Conservation (phyloP, 2,113 vertebrate genomes). For the Paramisgurnus dabryanus region DNA sequence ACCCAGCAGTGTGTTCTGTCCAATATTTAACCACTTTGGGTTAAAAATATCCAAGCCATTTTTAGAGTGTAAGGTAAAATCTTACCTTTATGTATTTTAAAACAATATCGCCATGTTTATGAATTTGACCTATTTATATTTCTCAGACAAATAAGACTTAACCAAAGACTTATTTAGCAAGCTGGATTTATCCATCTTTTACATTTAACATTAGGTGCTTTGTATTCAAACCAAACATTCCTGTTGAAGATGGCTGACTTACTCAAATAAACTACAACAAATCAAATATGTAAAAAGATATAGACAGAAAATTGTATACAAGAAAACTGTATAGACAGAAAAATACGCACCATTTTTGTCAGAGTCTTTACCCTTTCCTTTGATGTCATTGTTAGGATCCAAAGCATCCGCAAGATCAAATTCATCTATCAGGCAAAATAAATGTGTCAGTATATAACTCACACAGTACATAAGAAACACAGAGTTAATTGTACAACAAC, state of each 20-base stretch:
- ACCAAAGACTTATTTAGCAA: neutral
- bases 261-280: neutral
- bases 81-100: too few relatives aligned
- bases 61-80: too few relatives aligned
- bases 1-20: too few relatives aligned
- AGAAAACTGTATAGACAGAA: neutral
- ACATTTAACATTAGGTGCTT: too few relatives aligned
- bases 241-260: neutral
- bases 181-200: too few relatives aligned
- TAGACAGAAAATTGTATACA: neutral
- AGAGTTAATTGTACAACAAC: neutral
- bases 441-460: neutral
- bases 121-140: too few relatives aligned
- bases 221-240: neutral
- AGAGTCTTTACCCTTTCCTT: conserved; percentile 62
- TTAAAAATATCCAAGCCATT: too few relatives aligned
- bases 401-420: conserved; percentile 83
- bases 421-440: conserved; percentile 55
- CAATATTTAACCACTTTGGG: too few relatives aligned
- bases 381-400: conserved; percentile 76
- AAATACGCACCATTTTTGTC: conserved; percentile 64
- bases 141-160: too few relatives aligned
- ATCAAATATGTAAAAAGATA: neutral
- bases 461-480: neutral
- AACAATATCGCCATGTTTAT: too few relatives aligned